Base-by-base conservation (phyloP, 2,797 vertebrate species). In the Heterohyrax brucei region DNA sequence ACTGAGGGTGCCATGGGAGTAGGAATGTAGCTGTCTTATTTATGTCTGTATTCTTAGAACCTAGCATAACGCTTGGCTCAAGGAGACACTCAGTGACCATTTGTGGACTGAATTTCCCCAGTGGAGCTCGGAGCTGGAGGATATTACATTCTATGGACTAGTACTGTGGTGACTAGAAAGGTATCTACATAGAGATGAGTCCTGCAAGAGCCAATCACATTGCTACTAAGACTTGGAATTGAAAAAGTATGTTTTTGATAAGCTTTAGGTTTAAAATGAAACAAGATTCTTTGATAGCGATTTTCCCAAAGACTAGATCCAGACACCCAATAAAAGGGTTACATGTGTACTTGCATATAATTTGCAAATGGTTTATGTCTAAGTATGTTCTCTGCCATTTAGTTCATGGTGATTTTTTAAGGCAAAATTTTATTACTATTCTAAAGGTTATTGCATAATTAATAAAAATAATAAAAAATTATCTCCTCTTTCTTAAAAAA, bases 381-480 rank as follows among this genome's bases (percentile, higher is more conserved):
- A 89, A 84, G 79, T 93, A 46, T 46, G 85, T 97, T 97, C 73
- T 93, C 81, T 95, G 78, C 91, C 89, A 92, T 96, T 33, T 94
- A 96, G 93, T 95, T 77, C 87, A 68, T 94, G 70, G 87, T 94
- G 90, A 89, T 89, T 91, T 61, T 95, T 97, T 80, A 91, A 97
- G 91, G 77, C 66, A 93, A 94, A 97, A 94, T 82, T 92, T 94
- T 94, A 94, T 95, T 66, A 75, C 39, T 94, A 87, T 68, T 62
- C 68, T 95, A 97, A 96, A 97, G 84, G 72, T 94, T 96, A 96
- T 79, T 93, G 78, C 39, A 96, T 96, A 94, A 96, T 94, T 97
- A 97, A 97, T 96, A 95, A 95, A 97, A 97, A 95, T 90, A 96
- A 93, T 97, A 96, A 95, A 96, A 96, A 84, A 89, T 81, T 97